phyloP scores from a whole-genome alignment of 2,888 invertebrate species.

The Elegia similella region DNA sequence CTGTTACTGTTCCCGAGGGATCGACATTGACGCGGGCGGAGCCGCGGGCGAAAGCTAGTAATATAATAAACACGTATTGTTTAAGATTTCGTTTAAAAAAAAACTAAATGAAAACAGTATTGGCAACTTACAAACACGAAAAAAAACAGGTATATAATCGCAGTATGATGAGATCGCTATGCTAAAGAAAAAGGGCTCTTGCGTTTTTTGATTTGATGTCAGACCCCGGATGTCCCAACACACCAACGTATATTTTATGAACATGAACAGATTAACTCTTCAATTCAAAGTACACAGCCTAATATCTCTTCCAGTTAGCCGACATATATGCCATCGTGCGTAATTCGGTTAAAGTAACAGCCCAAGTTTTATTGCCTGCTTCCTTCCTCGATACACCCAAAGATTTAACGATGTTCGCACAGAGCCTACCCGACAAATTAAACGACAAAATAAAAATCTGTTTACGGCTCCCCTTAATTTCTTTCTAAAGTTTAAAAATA shows the following conservation, averaged over 20 bases:
- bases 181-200: neutral
- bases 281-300: conserved; percentile 33
- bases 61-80: too few relatives aligned
- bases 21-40: too few relatives aligned
- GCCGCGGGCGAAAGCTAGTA: too few relatives aligned
- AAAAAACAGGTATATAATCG: too few relatives aligned
- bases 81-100: too few relatives aligned
- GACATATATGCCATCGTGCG: conserved; percentile 26
- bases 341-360: conserved; percentile 35
- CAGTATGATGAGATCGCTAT: too few relatives aligned
- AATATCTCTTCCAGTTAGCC: conserved; percentile 31
- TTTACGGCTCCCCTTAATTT: neutral
- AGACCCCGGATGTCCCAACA: neutral
- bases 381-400: conserved; percentile 25
- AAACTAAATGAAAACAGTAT: too few relatives aligned
- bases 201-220: conserved; percentile 17
- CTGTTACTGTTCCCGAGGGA: too few relatives aligned
- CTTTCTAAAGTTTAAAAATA: conserved; percentile 23
- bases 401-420: conserved; percentile 20
- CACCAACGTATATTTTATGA: conserved; percentile 25
- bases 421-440: neutral
- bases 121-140: too few relatives aligned
- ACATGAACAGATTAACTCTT: conserved; percentile 29
- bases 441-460: neutral
- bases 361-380: conserved; percentile 38